A percentile compares a stretch with the other conserved stretches of the same genome.
phyloP scores from a whole-genome alignment of 2,888 invertebrate genomes.

The Drosophila mimica region DNA sequence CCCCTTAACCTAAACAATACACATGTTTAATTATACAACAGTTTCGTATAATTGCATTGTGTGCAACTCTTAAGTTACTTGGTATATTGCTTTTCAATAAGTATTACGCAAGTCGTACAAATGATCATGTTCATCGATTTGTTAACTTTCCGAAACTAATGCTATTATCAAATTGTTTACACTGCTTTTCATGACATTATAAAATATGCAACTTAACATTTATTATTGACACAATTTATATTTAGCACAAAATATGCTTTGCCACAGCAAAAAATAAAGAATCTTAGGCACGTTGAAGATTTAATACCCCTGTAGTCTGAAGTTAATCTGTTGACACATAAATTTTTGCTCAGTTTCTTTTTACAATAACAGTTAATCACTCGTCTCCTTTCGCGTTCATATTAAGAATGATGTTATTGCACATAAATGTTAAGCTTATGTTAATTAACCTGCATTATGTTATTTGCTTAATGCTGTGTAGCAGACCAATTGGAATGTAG shows the following conservation, averaged over 20 bases:
- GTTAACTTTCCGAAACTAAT: neutral
- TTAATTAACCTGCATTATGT: neutral
- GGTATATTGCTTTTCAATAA: neutral
- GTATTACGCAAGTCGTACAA: neutral
- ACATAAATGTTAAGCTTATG: neutral
- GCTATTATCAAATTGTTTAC: neutral
- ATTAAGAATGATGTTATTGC: neutral
- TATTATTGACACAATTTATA: neutral
- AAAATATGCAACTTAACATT: neutral
- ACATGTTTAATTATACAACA: conserved; percentile 21
- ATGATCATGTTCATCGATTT: conserved; percentile 1
- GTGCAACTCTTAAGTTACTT: neutral
- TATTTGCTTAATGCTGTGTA: neutral
- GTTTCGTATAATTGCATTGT: conserved; percentile 1
- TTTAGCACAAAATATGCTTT: no score
- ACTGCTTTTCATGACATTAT: neutral
- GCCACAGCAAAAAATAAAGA: no score
- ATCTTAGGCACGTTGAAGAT: no score
- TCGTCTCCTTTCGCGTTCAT: neutral
- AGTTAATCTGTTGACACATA: no score
- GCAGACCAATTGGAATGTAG: neutral
- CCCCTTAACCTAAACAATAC: neutral
- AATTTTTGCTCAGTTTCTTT: no score
- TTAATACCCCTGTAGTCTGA: no score
- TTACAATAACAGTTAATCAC: neutral